Conservation (phyloP, 2,113 vertebrate genomes). For the Melanostigma gelatinosum region DNA sequence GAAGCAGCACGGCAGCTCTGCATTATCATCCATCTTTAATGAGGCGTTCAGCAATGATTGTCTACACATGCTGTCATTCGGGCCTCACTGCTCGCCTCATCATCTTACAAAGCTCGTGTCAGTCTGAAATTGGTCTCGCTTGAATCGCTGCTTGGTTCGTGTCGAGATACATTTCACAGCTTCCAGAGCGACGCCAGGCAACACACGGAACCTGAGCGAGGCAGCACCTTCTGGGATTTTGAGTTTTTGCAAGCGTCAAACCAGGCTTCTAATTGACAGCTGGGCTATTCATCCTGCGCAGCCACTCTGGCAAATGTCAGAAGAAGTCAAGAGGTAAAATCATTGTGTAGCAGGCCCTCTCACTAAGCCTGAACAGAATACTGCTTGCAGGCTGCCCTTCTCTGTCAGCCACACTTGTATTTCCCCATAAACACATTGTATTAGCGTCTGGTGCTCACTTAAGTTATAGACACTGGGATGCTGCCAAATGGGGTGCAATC, state of each 20-base stretch:
- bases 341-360: constrained; percentile 32
- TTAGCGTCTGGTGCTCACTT: constrained; percentile 40
- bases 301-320: constrained; percentile 67
- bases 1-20: constrained; percentile 48
- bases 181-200: constrained; percentile 34
- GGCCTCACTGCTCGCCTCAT: constrained; percentile 46
- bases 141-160: constrained; percentile 32
- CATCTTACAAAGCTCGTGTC: constrained; percentile 61
- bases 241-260: constrained; percentile 62
- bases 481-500: constrained; percentile 60
- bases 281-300: constrained; percentile 51
- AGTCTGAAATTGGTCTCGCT: constrained; percentile 45
- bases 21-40: constrained; percentile 76
- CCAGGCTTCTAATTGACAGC: constrained; percentile 72
- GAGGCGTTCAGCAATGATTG: constrained; percentile 51
- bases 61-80: constrained; percentile 67
- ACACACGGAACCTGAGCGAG: constrained; percentile 55
- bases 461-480: constrained; percentile 42
- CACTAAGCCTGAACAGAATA: constrained; percentile 33
- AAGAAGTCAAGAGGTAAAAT: constrained; percentile 69
- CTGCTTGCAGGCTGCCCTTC: constrained; percentile 46
- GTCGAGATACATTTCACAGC: constrained; percentile 56
- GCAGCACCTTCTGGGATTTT: constrained; percentile 66
- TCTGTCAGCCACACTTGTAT: constrained; percentile 51
- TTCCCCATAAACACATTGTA: constrained; percentile 56